Evolutionary conservation across 2,113 vertebrate genomes (phyloP), one percentile per base, ranked within the genome.

Genomic region (Xerus inauris): DNA sequence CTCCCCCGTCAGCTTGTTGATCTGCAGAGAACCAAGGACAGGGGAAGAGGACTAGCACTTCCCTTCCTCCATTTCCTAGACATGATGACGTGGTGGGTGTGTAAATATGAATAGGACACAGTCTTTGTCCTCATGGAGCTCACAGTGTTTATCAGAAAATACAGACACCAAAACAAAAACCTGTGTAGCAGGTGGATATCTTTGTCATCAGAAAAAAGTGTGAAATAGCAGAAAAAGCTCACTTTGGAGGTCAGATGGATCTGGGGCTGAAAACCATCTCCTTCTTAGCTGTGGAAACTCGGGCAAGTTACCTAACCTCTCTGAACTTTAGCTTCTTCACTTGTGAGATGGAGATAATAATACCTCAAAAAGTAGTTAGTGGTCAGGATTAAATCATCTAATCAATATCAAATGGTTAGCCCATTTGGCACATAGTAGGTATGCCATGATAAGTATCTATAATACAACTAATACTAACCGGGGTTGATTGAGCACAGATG

Each of bases 1-100:
- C 1, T 76, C 95, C 0, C 84, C 30, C 0, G 97, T 98, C 85
- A 99, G 97, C 73, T 98, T 98, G 47, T 91, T 97, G 96, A 99
- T 98, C 99, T 99, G 94, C 30, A 40, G 76, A 97, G 97, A 95
- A 75, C 76, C 95, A 32, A 97, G 94, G 51, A 89, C 2, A 45
- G 62, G 47, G 69, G 95, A 45, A 97, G 81, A 96, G 97, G 49
- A 75, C 81, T 45, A 12, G 57, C 30, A 19, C 8, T 0, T 16
- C 42, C 5, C 71, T 14, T 28, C 32, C 82, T 72, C 35, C 16
- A 9, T 22, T 59, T 28, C 28, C 59, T 10, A 40, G 40, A 16
- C 28, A 1, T 1, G 3, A 64, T 19, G 22, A 7, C 20, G 11
- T 12, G 13, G 13, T 38, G 3, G 81, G n/a, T 17, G 8, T 19